phyloP scores from a whole-genome alignment of 2,797 vertebrate species.

The Pteronotus mesoamericanus region DNA sequence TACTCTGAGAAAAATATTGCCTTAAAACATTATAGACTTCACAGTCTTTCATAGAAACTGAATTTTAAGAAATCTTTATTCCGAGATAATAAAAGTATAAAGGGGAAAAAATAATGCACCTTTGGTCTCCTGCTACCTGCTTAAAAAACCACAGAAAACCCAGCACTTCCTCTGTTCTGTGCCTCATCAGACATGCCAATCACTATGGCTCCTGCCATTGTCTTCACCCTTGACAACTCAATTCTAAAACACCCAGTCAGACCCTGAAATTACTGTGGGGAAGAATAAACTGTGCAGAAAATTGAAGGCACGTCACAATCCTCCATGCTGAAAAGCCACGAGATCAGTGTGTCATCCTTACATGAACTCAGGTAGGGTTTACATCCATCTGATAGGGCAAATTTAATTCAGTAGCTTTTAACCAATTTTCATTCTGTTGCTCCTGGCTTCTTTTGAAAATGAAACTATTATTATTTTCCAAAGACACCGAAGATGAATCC shows the following conservation, averaged over 20 bases:
- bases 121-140: neutral
- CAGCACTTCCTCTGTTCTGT: neutral
- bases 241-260: neutral
- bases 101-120: neutral
- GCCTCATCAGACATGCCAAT: neutral
- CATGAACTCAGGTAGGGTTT: neutral
- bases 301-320: too few relatives aligned
- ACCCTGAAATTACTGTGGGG: neutral
- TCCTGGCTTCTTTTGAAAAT: neutral
- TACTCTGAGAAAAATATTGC: neutral
- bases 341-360: neutral
- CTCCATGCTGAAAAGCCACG: neutral
- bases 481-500: neutral
- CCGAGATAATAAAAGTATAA: neutral
- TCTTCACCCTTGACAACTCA: neutral
- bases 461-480: neutral
- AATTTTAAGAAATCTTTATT: neutral
- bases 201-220: neutral
- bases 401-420: neutral
- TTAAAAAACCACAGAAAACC: neutral
- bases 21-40: neutral
- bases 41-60: neutral
- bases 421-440: neutral
- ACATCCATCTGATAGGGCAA: neutral
- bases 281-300: neutral